Conservation (phyloP, 2,113 vertebrate genomes). For the Alouatta palliata region DNA sequence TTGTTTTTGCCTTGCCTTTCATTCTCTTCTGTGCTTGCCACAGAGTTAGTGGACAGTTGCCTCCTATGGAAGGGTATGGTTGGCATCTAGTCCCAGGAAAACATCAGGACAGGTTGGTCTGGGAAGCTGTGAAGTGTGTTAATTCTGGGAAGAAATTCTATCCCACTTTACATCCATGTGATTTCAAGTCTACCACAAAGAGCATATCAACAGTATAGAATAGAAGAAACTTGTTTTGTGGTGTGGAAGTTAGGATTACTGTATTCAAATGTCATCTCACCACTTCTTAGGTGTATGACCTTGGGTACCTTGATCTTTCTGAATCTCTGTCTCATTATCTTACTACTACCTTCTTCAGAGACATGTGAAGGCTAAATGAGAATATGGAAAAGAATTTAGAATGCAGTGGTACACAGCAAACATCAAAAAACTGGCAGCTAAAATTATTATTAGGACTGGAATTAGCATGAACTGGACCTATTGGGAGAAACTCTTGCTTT, state of each 20-base stretch:
- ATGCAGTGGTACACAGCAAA: neutral
- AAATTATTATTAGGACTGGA: neutral
- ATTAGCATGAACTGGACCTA: neutral
- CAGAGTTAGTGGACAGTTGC: no score
- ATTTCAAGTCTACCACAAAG: neutral
- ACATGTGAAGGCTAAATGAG: neutral
- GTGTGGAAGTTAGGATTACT: neutral
- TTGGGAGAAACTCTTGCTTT: neutral
- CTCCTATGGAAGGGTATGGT: neutral
- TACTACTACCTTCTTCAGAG: neutral
- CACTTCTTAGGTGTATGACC: neutral
- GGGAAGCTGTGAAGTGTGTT: neutral
- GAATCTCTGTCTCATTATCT: neutral
- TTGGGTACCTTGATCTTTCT: neutral
- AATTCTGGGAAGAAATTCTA: neutral
- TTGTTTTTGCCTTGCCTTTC: neutral
- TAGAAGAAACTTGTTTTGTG: neutral
- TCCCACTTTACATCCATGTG: neutral
- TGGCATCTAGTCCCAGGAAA: neutral
- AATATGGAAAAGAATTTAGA: neutral
- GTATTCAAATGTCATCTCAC: neutral
- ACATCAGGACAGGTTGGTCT: neutral
- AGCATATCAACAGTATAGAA: neutral
- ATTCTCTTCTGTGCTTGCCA: neutral
- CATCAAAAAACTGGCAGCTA: neutral